Evolutionary conservation across 2,797 vertebrate genomes (phyloP).

Genomic region (Macropus fuliginosus): DNA sequence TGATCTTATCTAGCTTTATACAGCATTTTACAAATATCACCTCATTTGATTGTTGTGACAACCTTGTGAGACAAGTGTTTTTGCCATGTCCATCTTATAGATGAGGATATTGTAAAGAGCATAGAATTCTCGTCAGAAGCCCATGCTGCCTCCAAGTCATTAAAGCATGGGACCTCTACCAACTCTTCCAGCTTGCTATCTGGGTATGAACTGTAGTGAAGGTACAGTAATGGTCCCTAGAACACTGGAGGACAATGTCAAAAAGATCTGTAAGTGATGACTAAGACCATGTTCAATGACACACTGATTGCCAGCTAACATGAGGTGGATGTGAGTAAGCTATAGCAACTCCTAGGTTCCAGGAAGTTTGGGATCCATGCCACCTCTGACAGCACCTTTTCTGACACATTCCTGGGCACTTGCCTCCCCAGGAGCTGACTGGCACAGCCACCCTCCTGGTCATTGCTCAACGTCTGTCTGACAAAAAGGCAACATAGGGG

Average conservation of each 20-base stretch:
- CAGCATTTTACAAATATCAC: background rate
- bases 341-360: background rate
- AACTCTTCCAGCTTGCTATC: background rate
- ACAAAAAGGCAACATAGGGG: conserved; percentile 43
- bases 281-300: background rate
- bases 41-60: background rate
- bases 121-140: background rate
- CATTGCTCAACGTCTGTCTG: conserved; percentile 58
- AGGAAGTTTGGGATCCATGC: background rate
- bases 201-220: background rate
- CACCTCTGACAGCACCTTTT: background rate
- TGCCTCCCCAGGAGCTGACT: background rate
- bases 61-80: background rate
- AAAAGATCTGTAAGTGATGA: background rate
- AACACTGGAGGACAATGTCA: background rate
- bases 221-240: background rate
- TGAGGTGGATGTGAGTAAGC: background rate
- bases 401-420: conserved; percentile 51
- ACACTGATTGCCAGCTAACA: background rate
- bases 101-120: background rate
- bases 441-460: conserved; percentile 9
- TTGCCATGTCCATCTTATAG: background rate
- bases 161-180: background rate
- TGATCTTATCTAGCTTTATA: background rate
- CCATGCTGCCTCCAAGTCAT: background rate